Base-by-base conservation (phyloP, 2,113 vertebrate species). In the Rissa tridactyla region DNA sequence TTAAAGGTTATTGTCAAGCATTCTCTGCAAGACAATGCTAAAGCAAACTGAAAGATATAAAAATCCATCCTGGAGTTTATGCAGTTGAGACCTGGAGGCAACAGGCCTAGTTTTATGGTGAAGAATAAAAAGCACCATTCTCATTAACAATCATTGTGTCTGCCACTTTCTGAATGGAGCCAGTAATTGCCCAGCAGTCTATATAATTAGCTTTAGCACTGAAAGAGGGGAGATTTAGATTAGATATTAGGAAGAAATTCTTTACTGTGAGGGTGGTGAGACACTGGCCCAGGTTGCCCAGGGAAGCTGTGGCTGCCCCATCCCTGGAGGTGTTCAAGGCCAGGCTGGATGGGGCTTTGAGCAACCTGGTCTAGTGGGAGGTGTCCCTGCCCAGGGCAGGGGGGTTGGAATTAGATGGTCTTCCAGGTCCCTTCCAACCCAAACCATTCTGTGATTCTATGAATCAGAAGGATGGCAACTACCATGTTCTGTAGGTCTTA, bases 1-100 rank as follows among this genome's bases (percentile, higher is more conserved):
- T 96, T 81, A 96, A 92, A 95, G 89, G 91, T 84, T 92, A 77
- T 66, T 92, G 76, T 81, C 60, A 86, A 92, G 55, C 29, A n/a
- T 9, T 60, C 44, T 71, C 70, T 87, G 40, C 66, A 85, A 88
- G 82, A 87, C 82, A 91, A 80, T 46, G 40, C 40, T 91, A 44
- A 89, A 84, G 72, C n/a, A 40, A 90, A 82, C 2, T 11, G 58
- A 87, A 90, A 91, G 66, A 64, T 38, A 65, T 4, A 93, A 97
- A 97, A 96, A 87, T 76, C 89, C 44, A 66, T 61, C 46, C 22
- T 0, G 0, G 44, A 57, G 70, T 89, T 92, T 68, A 36, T 46
- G 70, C 61, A 87, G 58, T 36, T 80, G 78, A 91, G 61, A 82
- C 78, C 87, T 79, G 54, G 61, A 90, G 90, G 95, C 69, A 89